These are phyloP conservation scores for Teinopalpus imperialis DNA, from an alignment of 2,888 invertebrate species.

Conservation along the genomic window DNA sequence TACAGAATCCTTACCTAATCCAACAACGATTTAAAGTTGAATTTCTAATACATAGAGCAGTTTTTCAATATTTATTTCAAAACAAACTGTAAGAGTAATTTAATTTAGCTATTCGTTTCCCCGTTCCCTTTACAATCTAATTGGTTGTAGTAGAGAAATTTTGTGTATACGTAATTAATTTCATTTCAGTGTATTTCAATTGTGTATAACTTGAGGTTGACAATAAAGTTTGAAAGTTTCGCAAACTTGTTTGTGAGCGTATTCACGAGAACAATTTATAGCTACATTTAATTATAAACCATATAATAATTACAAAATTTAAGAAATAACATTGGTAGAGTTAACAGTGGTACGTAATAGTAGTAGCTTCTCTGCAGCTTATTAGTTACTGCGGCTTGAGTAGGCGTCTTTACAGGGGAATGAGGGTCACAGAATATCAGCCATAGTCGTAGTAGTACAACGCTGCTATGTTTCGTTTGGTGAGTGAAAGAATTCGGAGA, in stretches of 20 bases:
- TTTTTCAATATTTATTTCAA: slow-evolving; percentile 1
- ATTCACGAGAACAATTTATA: slow-evolving; percentile 7
- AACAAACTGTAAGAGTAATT: slow-evolving; percentile 1
- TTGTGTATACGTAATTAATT: slow-evolving; percentile 7
- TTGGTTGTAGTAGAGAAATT: slow-evolving; percentile 5
- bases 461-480: no score
- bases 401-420: no score
- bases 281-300: neutral
- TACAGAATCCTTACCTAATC: no score
- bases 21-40: no score
- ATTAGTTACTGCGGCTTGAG: no score
- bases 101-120: neutral
- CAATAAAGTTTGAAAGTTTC: slow-evolving; percentile 10
- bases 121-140: neutral
- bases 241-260: slow-evolving; percentile 1
- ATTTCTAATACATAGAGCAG: no score
- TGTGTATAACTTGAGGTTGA: slow-evolving; percentile 1
- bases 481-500: no score
- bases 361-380: no score
- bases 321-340: no score
- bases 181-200: slow-evolving; percentile 6
- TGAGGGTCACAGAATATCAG: no score
- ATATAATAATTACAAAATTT: neutral
- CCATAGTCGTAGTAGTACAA: no score
- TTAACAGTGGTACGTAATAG: no score